Percentiles rank a stretch among this genome's conserved stretches.
These are phyloP conservation scores for Himalopsyche japonica DNA, from an alignment of 2,888 invertebrate genomes.

Conservation along the genomic window DNA sequence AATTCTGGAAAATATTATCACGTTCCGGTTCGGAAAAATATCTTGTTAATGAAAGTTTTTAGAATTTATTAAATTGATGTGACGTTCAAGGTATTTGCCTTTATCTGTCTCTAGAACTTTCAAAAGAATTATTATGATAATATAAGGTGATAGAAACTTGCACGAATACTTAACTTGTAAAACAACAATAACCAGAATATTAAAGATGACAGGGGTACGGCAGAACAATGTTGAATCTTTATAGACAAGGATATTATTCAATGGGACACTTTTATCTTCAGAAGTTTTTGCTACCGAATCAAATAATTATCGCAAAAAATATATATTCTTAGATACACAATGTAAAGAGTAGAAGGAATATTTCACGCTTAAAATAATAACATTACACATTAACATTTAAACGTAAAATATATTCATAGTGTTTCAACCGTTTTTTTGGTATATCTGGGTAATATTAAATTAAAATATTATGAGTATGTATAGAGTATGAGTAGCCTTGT, in stretches of 20 bases:
- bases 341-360: too few relatives aligned
- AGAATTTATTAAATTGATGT: not conserved
- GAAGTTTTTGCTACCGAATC: not conserved
- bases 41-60: not conserved
- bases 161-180: not conserved
- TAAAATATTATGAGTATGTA: too few relatives aligned
- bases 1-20: not conserved
- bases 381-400: too few relatives aligned
- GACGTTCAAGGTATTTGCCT: constrained; percentile 14
- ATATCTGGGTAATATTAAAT: too few relatives aligned
- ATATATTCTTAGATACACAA: too few relatives aligned
- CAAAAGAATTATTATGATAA: not conserved
- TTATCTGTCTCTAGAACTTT: constrained; percentile 9
- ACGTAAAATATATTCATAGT: too few relatives aligned
- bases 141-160: not conserved
- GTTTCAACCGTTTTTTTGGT: too few relatives aligned
- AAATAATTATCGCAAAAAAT: not conserved
- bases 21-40: not conserved
- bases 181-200: not conserved
- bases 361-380: too few relatives aligned
- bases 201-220: not conserved
- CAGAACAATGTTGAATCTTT: not conserved
- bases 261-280: not conserved
- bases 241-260: not conserved
- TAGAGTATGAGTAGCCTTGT: too few relatives aligned